Evolutionary conservation across 1,140 invertebrate genomes (phyloP), one percentile per base, ranked within the genome.

Genomic region (Leptoteleia sp.): DNA sequence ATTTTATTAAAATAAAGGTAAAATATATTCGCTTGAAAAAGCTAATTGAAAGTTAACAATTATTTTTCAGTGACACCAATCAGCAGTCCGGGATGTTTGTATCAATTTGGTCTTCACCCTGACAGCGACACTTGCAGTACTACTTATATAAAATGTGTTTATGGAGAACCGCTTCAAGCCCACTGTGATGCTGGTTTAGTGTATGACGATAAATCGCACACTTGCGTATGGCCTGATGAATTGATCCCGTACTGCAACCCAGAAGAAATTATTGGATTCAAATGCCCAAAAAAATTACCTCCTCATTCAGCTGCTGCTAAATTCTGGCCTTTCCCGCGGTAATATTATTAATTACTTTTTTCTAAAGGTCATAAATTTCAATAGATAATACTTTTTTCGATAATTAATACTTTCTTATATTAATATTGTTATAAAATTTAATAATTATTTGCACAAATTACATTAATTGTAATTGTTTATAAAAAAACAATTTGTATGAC

Each of bases 191-290:
- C 95, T 0, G 96, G 96, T 1, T 90, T 97, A 35, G 96, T 93
- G 15, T 98, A 97, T 85, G 96, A 98, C 82, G 93, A 95, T 15
- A 94, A 94, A 71, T 96, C 92, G 40, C 96, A 98, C 82, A 92
- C 93, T 15, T 98, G 96, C 91, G 96, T 97, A 84, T 98, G 96
- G 96, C 96, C 96, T 6, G 96, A 98, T 91, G 92, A 96, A 43
- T 91, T 97, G 0, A 88, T 95, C 33, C 94, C 96, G 37, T 92
- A 91, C 82, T 98, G 96, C 89, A 95, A 96, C 84, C 95, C 96
- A 45, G 96, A 97, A 92, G 93, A 93, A 78, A 92, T 96, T 45
- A 92, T 95, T 48, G 94, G 94, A 55, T 96, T 96, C 90, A 95
- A 94, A 81, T 96, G 95, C 80, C 96, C 96, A 6, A 92, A 92